phyloP scores from a whole-genome alignment of 2,113 vertebrate genomes.

The Pseudolaguvia tuberculata region DNA sequence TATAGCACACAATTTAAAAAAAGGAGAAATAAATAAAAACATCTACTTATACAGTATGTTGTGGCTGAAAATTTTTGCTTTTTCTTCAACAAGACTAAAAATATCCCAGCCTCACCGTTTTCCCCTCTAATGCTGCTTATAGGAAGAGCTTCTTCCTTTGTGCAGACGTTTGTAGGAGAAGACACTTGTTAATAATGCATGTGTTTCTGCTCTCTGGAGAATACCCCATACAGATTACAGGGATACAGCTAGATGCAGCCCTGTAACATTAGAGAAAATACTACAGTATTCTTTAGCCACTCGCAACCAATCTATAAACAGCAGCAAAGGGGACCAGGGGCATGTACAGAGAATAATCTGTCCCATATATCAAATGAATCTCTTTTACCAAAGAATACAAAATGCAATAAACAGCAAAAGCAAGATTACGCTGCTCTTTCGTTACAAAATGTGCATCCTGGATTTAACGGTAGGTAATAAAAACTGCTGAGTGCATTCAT shows the following conservation, averaged over 20 bases:
- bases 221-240: slow-evolving; percentile 60
- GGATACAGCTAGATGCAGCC: slow-evolving; percentile 48
- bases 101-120: slow-evolving; percentile 8
- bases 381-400: neutral
- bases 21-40: slow-evolving; percentile 10
- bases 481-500: neutral
- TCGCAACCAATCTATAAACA: slow-evolving; percentile 48
- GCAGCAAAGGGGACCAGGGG: neutral
- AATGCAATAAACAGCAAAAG: neutral
- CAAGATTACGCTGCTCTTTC: neutral
- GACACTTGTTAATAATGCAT: slow-evolving; percentile 73
- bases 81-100: slow-evolving; percentile 13
- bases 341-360: neutral
- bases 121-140: slow-evolving; percentile 9
- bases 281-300: slow-evolving; percentile 35
- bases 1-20: slow-evolving; percentile 39
- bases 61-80: slow-evolving; percentile 8
- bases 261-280: slow-evolving; percentile 39
- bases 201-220: slow-evolving; percentile 66
- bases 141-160: slow-evolving; percentile 48
- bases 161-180: slow-evolving; percentile 59
- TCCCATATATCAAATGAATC: slow-evolving; percentile 1
- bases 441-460: neutral
- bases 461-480: neutral
- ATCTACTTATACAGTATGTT: slow-evolving; percentile 11